A percentile compares a stretch with the other conserved stretches of the same genome.
These are phyloP conservation scores for Sylvicola cinctus DNA, from an alignment of 2,888 invertebrate genomes.

Conservation along the genomic window DNA sequence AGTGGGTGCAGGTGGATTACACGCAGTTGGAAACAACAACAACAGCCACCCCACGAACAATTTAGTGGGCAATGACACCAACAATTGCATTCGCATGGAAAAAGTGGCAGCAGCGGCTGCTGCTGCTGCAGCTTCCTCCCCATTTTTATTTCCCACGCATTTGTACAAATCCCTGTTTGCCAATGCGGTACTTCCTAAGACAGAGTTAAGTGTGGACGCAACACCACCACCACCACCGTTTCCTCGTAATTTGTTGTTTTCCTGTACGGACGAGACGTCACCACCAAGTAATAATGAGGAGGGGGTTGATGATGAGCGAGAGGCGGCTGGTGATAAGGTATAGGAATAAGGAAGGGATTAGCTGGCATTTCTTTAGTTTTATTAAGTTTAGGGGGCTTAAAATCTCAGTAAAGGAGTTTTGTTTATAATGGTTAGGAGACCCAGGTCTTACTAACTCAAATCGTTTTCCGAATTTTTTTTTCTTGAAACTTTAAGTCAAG, in stretches of 20 bases:
- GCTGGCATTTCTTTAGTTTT: not conserved
- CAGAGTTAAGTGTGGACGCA: slow-evolving; percentile 8
- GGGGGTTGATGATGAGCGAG: slow-evolving; percentile 6
- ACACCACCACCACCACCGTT: slow-evolving; percentile 12
- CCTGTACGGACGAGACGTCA: slow-evolving; percentile 12
- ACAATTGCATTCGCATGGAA: too few relatives aligned
- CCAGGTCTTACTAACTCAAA: too few relatives aligned
- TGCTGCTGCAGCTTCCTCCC: slow-evolving; percentile 14
- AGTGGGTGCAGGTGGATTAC: slow-evolving; percentile 8
- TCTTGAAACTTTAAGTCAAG: too few relatives aligned
- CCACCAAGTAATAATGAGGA: slow-evolving; percentile 7
- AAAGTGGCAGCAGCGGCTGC: too few relatives aligned
- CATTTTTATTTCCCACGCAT: slow-evolving; percentile 51
- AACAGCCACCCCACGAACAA: slow-evolving; percentile 1
- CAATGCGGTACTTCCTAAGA: slow-evolving; percentile 38
- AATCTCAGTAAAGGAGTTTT: too few relatives aligned
- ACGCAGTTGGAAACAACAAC: too few relatives aligned
- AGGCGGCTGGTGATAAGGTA: slow-evolving; percentile 1
- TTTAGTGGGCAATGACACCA: not conserved
- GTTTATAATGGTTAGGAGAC: too few relatives aligned
- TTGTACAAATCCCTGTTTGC: slow-evolving; percentile 61
- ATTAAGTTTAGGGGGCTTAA: too few relatives aligned
- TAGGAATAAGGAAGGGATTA: not conserved
- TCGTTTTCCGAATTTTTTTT: too few relatives aligned
- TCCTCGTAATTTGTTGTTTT: slow-evolving; percentile 34